These are phyloP conservation scores for Campopleginae sp. DNA, from an alignment of 2,888 invertebrate species.

Conservation along the genomic window DNA sequence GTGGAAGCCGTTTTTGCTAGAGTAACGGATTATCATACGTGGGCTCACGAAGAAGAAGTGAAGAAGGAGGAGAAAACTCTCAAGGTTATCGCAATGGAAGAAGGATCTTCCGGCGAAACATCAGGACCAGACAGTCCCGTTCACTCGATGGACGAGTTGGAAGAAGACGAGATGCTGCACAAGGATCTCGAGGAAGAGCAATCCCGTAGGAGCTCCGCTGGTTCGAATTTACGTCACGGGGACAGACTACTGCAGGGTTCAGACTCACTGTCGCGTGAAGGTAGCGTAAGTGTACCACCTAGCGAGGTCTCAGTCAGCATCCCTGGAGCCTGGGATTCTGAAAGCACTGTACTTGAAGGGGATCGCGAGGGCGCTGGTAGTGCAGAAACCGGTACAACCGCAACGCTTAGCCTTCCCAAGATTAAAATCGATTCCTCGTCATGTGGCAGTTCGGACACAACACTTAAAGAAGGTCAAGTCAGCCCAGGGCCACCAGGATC, in stretches of 20 bases:
- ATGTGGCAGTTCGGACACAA: conserved; percentile 79
- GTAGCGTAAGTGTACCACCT: conserved; percentile 83
- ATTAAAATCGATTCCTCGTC: conserved; percentile 85
- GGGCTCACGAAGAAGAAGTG: conserved; percentile 82
- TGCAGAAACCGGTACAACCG: conserved; percentile 79
- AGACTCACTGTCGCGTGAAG: conserved; percentile 82
- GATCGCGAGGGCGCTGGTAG: conserved; percentile 80
- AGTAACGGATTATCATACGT: conserved; percentile 85
- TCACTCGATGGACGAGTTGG: conserved; percentile 90
- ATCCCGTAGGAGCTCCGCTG: conserved; percentile 83
- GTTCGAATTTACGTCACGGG: conserved; percentile 81
- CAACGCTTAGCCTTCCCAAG: conserved; percentile 84
- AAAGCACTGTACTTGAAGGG: conserved; percentile 82
- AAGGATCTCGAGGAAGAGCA: conserved; percentile 84
- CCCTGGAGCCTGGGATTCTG: conserved; percentile 83
- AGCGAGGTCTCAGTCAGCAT: conserved; percentile 83
- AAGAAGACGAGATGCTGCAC: conserved; percentile 87
- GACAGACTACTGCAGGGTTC: conserved; percentile 81
- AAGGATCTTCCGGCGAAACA: conserved; percentile 93
- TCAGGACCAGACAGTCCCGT: conserved; percentile 94
- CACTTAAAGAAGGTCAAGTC: conserved; percentile 83
- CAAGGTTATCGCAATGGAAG: conserved; percentile 82
- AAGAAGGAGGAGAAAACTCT: conserved; percentile 78
- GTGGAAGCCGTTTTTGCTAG: conserved; percentile 84
- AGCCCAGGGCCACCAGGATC: conserved; percentile 88